Percentiles rank a stretch among this genome's conserved stretches.
These are phyloP conservation scores for Caradrina clavipalpis DNA, from an alignment of 2,888 invertebrate genomes.

Conservation along the genomic window DNA sequence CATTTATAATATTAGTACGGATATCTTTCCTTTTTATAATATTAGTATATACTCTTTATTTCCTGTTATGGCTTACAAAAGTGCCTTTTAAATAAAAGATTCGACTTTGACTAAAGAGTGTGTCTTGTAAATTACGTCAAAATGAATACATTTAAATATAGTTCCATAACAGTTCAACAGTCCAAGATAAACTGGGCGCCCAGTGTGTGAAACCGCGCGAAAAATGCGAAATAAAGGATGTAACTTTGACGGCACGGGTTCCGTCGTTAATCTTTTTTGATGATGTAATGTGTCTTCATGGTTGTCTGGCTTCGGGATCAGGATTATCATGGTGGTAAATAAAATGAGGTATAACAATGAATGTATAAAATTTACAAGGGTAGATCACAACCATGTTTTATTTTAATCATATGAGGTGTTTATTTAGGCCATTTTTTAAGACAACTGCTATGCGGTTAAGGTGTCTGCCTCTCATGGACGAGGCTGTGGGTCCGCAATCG, in stretches of 20 bases:
- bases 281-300: slow-evolving; percentile 66
- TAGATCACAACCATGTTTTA: background rate
- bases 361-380: slow-evolving; percentile 7
- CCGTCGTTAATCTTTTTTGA: slow-evolving; percentile 64
- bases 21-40: no score
- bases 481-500: no score
- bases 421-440: background rate
- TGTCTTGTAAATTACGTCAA: background rate
- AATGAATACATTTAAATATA: slow-evolving; percentile 1
- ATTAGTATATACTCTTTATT: no score
- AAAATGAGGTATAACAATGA: slow-evolving; percentile 40
- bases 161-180: background rate
- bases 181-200: background rate
- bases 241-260: slow-evolving; percentile 58
- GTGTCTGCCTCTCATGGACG: no score
- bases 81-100: no score
- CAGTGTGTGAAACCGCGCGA: slow-evolving; percentile 43
- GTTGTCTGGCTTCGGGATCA: slow-evolving; percentile 57
- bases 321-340: slow-evolving; percentile 57
- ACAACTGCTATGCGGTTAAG: no score
- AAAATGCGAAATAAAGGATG: slow-evolving; percentile 63
- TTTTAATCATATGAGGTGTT: background rate
- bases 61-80: no score
- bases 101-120: no score
- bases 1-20: no score